A percentile compares a stretch with the other conserved stretches of the same genome.
Conservation (phyloP, 2,888 invertebrate species). For the Cloeon dipterum region DNA sequence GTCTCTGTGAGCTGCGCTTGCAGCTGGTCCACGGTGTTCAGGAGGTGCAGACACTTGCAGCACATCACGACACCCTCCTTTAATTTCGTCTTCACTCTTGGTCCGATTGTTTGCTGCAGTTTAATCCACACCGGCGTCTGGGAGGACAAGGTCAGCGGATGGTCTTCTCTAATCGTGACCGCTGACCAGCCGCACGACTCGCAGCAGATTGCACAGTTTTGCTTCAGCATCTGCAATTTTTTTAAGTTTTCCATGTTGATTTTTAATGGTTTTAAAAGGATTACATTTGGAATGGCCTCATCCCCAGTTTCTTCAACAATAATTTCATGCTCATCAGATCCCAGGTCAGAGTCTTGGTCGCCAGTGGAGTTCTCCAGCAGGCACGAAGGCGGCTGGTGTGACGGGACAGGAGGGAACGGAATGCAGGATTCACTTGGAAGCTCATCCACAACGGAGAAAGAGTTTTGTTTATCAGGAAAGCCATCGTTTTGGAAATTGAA, state of each 20-base stretch:
- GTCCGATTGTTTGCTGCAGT: neutral
- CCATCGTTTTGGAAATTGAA: neutral
- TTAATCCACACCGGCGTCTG: neutral
- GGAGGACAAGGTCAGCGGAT: neutral
- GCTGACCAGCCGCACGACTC: neutral
- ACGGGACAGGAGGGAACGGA: neutral
- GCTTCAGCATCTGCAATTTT: neutral
- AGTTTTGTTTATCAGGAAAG: neutral
- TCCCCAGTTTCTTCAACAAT: conserved; percentile 1
- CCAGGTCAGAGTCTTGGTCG: neutral
- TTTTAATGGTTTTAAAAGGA: neutral
- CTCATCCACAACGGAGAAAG: neutral
- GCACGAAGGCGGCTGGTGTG: neutral
- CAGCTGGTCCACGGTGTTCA: neutral
- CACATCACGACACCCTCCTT: neutral
- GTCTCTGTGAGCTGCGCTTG: neutral
- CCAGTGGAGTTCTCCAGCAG: neutral
- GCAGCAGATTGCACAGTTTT: neutral
- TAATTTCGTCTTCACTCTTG: neutral
- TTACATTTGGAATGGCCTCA: neutral
- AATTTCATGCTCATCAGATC: neutral
- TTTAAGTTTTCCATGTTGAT: too few relatives aligned
- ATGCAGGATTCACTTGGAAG: neutral
- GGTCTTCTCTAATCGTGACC: neutral
- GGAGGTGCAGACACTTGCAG: neutral